Evolutionary conservation across 1,140 invertebrate genomes (phyloP).

Genomic region (Epicauta chinensis): DNA sequence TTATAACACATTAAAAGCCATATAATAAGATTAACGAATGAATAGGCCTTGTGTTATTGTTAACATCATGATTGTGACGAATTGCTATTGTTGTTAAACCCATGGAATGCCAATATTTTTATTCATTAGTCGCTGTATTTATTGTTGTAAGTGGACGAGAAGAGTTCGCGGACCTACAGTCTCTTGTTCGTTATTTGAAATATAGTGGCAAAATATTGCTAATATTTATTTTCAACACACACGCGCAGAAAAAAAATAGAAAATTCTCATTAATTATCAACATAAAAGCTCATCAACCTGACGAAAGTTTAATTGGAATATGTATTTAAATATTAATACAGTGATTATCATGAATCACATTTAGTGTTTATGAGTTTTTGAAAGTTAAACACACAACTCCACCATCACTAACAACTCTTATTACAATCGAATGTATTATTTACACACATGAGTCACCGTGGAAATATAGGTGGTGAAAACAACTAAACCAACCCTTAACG

Average conservation of each 20-base stretch:
- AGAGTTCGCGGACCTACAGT: too few relatives aligned
- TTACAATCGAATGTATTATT: constrained; percentile 18
- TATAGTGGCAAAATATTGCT: too few relatives aligned
- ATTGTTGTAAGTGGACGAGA: too few relatives aligned
- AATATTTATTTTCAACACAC: too few relatives aligned
- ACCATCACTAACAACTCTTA: constrained; percentile 6
- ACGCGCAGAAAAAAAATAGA: too few relatives aligned
- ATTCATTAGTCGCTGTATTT: background rate
- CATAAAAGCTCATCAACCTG: background rate
- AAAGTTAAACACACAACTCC: too few relatives aligned
- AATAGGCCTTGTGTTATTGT: constrained; percentile 1
- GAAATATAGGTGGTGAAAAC: constrained; percentile 19
- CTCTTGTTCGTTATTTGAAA: too few relatives aligned
- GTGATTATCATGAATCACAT: constrained; percentile 8
- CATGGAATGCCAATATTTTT: constrained; percentile 14
- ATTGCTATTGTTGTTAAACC: constrained; percentile 11
- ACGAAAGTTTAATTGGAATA: constrained; percentile 9
- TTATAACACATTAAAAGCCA: too few relatives aligned
- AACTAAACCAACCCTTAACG: constrained; percentile 10
- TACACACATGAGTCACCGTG: constrained; percentile 20
- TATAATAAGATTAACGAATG: too few relatives aligned
- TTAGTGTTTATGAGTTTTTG: background rate
- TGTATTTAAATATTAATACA: constrained; percentile 10
- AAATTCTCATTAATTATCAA: too few relatives aligned
- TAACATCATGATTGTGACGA: constrained; percentile 12